Conservation (phyloP, 1,140 invertebrate genomes). For the Saccostrea glomerata region DNA sequence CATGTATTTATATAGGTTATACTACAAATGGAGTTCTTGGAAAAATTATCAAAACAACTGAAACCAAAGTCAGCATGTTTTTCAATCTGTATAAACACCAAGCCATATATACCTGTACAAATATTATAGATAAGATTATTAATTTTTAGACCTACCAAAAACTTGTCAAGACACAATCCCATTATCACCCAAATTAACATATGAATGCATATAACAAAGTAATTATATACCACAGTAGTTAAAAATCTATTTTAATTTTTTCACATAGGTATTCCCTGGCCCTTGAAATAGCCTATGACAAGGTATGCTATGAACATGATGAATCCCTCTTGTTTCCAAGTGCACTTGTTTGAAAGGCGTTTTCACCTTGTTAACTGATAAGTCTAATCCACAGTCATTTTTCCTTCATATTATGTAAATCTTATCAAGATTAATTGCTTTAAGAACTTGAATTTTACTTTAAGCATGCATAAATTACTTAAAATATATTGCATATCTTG, state of each 20-base stretch:
- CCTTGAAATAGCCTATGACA: background rate
- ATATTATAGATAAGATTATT: background rate
- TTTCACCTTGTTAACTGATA: slow-evolving; percentile 11
- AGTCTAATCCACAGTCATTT: background rate
- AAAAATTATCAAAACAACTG: background rate
- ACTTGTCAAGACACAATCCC: slow-evolving; percentile 21
- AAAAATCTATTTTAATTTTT: background rate
- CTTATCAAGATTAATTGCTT: background rate
- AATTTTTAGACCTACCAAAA: slow-evolving; percentile 4
- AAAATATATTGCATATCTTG: background rate
- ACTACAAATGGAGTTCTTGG: background rate
- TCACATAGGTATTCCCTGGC: background rate
- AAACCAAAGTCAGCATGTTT: background rate
- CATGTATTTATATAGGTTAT: background rate
- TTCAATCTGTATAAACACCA: background rate
- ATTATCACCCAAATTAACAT: background rate
- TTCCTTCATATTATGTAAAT: background rate
- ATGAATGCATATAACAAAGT: background rate
- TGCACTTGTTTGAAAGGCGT: background rate
- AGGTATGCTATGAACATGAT: background rate
- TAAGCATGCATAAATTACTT: slow-evolving; percentile 20
- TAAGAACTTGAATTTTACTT: background rate
- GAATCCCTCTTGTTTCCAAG: background rate
- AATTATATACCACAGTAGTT: background rate
- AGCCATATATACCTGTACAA: background rate